Base-by-base conservation (phyloP, 2,113 vertebrate species). In the Eolophus roseicapilla region DNA sequence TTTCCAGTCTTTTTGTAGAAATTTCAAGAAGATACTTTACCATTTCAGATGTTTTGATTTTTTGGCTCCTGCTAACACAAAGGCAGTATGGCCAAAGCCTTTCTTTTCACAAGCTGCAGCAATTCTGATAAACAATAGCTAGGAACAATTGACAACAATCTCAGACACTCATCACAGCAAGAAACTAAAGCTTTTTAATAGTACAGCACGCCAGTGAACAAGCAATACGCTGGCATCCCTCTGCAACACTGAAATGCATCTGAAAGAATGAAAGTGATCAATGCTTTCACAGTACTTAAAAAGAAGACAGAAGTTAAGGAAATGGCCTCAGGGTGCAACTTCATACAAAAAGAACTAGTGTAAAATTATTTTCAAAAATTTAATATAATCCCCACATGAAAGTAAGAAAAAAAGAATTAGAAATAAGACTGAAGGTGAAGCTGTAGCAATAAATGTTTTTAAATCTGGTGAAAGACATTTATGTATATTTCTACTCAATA, bases 401-500 rank as follows among this genome's bases (percentile, higher is more conserved):
- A 89, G 75, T 33, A 90, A 92, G 88, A 75, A 92, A 95, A 46
- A 41, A 90, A 93, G 49, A 70, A 57, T 31, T 25, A 68, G 93
- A 95, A 77, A 86, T 95, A 95, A 82, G 88, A 94, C 81, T 6
- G 6, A 96, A 97, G 96, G 94, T 31, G 70, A 94, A 97, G 89
- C 76, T 93, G 74, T 82, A 96, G 92, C 76, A 96, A 93, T 67
- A 88, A 90, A 96, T 92, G 90, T 93, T 97, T 97, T 95, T 96
- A 95, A 97, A 97, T 94, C 70, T 73, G 82, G 65, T 91, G 35
- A 84, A 69, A 47, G 43, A 16, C 11, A 57, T 9, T 88, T 44
- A 28, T 79, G 80, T 69, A 12, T 77, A 96, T 94, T 89, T 93
- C 91, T 94, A 96, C 92, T 71, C 71, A 92, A 95, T 31, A 44